Evolutionary conservation across 2,888 invertebrate species (phyloP).

Genomic region (Protonemura montana): DNA sequence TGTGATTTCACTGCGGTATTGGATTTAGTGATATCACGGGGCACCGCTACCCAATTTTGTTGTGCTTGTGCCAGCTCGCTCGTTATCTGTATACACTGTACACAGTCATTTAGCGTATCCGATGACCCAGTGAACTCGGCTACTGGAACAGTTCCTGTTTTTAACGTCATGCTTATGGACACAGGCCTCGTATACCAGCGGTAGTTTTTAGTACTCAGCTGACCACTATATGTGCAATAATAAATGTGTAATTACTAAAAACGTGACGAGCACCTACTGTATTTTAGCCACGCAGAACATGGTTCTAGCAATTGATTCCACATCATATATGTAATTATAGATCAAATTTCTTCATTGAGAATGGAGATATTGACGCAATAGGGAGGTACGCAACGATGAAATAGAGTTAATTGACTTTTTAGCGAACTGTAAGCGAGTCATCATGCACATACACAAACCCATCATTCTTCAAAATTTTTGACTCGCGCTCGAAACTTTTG

Average conservation of each 20-base stretch:
- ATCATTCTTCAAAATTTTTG: no score
- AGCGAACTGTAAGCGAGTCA: no score
- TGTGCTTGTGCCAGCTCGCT: neutral
- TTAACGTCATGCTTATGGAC: slow-evolving; percentile 17
- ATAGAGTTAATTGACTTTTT: no score
- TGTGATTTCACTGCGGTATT: neutral
- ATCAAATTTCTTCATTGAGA: neutral
- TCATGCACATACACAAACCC: no score
- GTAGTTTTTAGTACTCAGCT: neutral
- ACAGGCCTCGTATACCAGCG: neutral
- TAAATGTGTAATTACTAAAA: neutral
- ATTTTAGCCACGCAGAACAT: neutral
- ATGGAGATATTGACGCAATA: neutral
- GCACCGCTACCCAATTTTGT: neutral
- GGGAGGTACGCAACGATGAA: no score
- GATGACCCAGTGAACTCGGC: slow-evolving; percentile 39
- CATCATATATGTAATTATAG: neutral
- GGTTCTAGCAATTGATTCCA: neutral
- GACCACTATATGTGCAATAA: neutral
- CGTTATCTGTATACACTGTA: neutral
- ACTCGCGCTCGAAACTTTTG: neutral
- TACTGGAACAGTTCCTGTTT: slow-evolving; percentile 32
- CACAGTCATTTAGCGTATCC: slow-evolving; percentile 33
- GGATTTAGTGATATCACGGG: neutral
- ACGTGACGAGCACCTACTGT: neutral